phyloP scores from a whole-genome alignment of 2,113 vertebrate genomes.

The Boulengeromyrus knoepffleri region DNA sequence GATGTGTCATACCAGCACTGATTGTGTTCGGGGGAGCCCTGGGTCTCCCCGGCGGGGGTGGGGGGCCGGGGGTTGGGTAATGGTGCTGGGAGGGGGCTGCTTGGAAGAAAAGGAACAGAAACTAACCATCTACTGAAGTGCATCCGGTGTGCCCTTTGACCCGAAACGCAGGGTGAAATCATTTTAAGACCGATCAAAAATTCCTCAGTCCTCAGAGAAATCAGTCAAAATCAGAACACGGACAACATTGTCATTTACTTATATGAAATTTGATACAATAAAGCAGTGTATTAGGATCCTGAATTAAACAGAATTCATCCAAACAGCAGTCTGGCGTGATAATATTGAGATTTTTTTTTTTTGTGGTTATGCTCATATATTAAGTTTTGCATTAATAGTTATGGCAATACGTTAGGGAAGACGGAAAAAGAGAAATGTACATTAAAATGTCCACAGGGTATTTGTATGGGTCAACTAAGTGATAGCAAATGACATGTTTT shows the following conservation, averaged over 20 bases:
- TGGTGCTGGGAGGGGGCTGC: background rate
- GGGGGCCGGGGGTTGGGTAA: background rate
- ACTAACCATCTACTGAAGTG: background rate
- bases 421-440: background rate
- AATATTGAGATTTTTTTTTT: background rate
- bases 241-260: background rate
- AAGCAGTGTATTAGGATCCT: background rate
- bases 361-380: background rate
- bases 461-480: background rate
- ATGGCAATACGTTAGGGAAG: background rate
- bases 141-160: background rate
- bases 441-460: background rate
- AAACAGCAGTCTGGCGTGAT: background rate
- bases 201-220: background rate
- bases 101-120: conserved; percentile 7
- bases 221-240: background rate
- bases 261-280: background rate
- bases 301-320: background rate
- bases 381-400: background rate
- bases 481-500: background rate
- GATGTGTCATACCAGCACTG: background rate
- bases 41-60: background rate
- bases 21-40: background rate
- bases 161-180: background rate
- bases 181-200: background rate